phyloP scores from a whole-genome alignment of 2,888 invertebrate genomes.

The Oxystoma pomonae region DNA sequence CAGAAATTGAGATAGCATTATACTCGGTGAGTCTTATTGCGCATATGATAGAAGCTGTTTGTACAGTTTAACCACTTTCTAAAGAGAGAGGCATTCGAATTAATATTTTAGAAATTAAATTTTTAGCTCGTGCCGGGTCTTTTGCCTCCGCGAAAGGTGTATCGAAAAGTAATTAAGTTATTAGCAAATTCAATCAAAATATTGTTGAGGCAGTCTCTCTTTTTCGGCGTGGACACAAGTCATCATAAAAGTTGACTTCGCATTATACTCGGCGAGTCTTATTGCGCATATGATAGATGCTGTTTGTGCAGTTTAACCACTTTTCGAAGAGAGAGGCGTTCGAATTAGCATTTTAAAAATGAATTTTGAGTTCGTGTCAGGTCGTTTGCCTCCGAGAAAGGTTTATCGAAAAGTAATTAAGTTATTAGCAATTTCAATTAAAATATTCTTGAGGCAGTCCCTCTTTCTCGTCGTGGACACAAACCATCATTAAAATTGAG shows the following conservation, averaged over 20 bases:
- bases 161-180: no score
- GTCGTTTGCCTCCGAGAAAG: no score
- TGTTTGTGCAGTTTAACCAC: slow-evolving; percentile 52
- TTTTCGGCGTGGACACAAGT: no score
- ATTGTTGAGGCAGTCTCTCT: no score
- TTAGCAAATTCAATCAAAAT: no score
- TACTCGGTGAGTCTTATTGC: slow-evolving; percentile 50
- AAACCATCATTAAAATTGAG: no score
- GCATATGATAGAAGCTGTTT: slow-evolving; percentile 52
- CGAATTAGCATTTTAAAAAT: slow-evolving; percentile 24
- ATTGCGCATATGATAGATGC: slow-evolving; percentile 52
- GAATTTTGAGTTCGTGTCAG: no score
- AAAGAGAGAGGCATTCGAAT: slow-evolving; percentile 35
- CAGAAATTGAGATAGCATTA: slow-evolving; percentile 53
- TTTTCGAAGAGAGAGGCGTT: slow-evolving; percentile 42
- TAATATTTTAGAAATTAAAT: slow-evolving; percentile 21
- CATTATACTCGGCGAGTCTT: slow-evolving; percentile 51
- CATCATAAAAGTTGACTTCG: slow-evolving; percentile 53
- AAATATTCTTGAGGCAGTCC: no score
- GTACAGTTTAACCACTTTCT: slow-evolving; percentile 51
- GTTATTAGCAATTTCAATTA: background rate
- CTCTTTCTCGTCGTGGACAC: no score
- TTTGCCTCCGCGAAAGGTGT: no score
- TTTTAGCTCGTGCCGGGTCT: no score
- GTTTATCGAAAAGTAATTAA: background rate